Evolutionary conservation across 2,888 invertebrate genomes (phyloP).

Genomic region (Nezara viridula): DNA sequence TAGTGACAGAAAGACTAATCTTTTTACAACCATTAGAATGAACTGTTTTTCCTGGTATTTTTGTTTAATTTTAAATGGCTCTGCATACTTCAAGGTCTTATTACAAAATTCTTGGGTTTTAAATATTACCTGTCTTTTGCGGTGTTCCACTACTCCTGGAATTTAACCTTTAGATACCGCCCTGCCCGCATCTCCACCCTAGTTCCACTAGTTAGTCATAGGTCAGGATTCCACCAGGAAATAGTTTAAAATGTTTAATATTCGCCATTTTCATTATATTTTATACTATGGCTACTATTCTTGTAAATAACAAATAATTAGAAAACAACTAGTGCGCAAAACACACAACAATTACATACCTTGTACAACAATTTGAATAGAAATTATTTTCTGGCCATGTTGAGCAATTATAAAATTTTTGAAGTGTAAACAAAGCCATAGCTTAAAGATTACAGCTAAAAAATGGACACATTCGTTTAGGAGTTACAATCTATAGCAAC

Average conservation of each 20-base stretch:
- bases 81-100: neutral
- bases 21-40: neutral
- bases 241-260: slow-evolving; percentile 15
- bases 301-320: no score
- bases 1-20: neutral
- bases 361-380: no score
- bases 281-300: no score
- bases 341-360: no score
- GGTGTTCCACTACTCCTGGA: slow-evolving; percentile 24
- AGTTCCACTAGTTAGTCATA: neutral
- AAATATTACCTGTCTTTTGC: slow-evolving; percentile 28
- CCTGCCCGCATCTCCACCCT: slow-evolving; percentile 28
- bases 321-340: no score
- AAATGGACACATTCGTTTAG: no score
- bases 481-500: no score
- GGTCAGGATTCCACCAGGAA: neutral
- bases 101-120: slow-evolving; percentile 18
- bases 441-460: no score
- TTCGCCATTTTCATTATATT: neutral
- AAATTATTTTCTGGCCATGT: no score
- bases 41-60: neutral
- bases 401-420: no score
- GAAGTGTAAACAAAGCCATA: no score
- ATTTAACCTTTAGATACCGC: slow-evolving; percentile 26
- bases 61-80: neutral